Percentiles rank a stretch among this genome's conserved stretches.
These are phyloP conservation scores for Acanthiza pusilla DNA, from an alignment of 2,797 vertebrate genomes.

Conservation along the genomic window DNA sequence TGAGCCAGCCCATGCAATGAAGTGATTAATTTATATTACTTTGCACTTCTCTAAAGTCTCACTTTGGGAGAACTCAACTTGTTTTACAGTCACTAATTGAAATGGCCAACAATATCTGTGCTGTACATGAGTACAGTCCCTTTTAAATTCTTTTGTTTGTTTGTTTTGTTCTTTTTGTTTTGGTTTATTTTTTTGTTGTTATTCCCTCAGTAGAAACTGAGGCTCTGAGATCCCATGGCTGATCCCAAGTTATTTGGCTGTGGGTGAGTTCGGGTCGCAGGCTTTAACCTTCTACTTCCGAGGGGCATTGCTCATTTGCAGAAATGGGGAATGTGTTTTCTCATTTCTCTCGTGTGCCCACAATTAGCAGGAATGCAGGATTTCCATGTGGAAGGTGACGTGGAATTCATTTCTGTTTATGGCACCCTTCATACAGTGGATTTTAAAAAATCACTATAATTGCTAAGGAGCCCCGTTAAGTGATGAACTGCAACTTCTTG, in stretches of 20 bases:
- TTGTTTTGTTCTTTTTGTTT: neutral
- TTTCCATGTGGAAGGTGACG: neutral
- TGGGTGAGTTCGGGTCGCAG: neutral
- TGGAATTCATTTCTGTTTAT: neutral
- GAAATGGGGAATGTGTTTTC: neutral
- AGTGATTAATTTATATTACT: constrained; percentile 55
- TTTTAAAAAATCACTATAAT: neutral
- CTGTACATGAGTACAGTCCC: neutral
- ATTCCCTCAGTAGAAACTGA: neutral
- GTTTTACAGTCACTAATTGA: constrained; percentile 34
- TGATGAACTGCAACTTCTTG: neutral
- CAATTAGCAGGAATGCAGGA: neutral
- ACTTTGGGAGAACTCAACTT: constrained; percentile 12
- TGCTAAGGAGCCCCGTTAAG: neutral
- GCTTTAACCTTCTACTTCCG: neutral
- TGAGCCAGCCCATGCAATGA: neutral
- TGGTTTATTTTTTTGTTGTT: neutral
- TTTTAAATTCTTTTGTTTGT: neutral
- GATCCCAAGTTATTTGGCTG: neutral
- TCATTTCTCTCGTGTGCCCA: neutral
- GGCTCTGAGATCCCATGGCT: neutral
- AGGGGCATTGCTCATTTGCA: neutral
- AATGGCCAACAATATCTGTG: neutral
- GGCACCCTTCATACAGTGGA: neutral
- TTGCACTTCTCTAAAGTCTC: constrained; percentile 42